Evolutionary conservation across 2,113 vertebrate species (phyloP).

Genomic region (Camelus dromedarius): DNA sequence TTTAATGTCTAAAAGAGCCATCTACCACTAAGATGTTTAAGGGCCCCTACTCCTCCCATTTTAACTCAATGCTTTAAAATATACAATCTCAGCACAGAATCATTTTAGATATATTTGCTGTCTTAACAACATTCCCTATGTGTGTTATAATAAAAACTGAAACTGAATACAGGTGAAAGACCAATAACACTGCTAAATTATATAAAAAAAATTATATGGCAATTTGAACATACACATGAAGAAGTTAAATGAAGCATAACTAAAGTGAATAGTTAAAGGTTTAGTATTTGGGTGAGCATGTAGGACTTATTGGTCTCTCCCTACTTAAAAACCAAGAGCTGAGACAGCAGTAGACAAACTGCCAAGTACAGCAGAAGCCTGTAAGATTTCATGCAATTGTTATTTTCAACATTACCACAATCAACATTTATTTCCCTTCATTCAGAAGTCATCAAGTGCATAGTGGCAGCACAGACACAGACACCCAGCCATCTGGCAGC

Average conservation of each 20-base stretch:
- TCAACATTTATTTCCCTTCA: slow-evolving; percentile 84
- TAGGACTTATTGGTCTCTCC: slow-evolving; percentile 86
- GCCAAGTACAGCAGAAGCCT: slow-evolving; percentile 88
- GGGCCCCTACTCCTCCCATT: neutral
- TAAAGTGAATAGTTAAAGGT: slow-evolving; percentile 64
- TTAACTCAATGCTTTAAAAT: slow-evolving; percentile 41
- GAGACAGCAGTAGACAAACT: slow-evolving; percentile 83
- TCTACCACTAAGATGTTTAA: slow-evolving; percentile 27
- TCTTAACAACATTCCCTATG: slow-evolving; percentile 75
- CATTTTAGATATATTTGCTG: slow-evolving; percentile 68
- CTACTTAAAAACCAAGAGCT: slow-evolving; percentile 80
- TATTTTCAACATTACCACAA: slow-evolving; percentile 84
- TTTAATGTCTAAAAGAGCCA: slow-evolving; percentile 44
- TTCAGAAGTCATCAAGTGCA: slow-evolving; percentile 88
- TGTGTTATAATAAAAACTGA: slow-evolving; percentile 76
- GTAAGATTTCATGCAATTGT: slow-evolving; percentile 90
- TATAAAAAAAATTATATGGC: slow-evolving; percentile 69
- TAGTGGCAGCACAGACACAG: slow-evolving; percentile 87
- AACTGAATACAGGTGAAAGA: slow-evolving; percentile 85
- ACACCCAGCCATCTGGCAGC: slow-evolving; percentile 89
- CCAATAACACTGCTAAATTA: slow-evolving; percentile 83
- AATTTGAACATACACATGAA: slow-evolving; percentile 70
- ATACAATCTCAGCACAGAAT: slow-evolving; percentile 32
- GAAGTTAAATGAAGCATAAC: slow-evolving; percentile 74
- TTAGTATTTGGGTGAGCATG: slow-evolving; percentile 72